Percentiles rank a stretch among this genome's conserved stretches.
phyloP scores from a whole-genome alignment of 2,797 vertebrate genomes.

The Sebastes diaconus region DNA sequence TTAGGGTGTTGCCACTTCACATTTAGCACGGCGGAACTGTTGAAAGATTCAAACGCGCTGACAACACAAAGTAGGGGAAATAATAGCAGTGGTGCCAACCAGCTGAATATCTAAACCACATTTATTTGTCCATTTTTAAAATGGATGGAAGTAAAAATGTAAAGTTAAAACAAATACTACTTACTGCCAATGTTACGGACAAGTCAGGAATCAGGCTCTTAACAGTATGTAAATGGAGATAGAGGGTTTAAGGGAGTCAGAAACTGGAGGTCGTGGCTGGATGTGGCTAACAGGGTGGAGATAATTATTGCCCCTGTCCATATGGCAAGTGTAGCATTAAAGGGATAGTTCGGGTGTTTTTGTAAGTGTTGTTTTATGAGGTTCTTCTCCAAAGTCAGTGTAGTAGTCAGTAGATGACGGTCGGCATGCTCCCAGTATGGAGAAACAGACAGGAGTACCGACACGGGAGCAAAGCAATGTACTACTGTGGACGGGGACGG shows the following conservation, averaged over 20 bases:
- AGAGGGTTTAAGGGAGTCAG: neutral
- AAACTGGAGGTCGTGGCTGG: neutral
- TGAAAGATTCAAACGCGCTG: constrained; percentile 78
- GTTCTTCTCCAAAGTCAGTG: no score
- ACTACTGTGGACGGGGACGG: no score
- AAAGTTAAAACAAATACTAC: constrained; percentile 2
- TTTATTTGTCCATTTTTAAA: constrained; percentile 21
- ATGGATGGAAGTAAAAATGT: constrained; percentile 1
- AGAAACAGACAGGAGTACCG: no score
- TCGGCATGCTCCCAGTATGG: no score
- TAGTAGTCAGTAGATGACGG: no score
- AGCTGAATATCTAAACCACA: constrained; percentile 46
- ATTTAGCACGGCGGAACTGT: constrained; percentile 80
- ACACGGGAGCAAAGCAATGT: no score
- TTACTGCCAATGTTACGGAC: neutral
- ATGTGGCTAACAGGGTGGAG: constrained; percentile 17
- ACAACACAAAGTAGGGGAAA: constrained; percentile 72
- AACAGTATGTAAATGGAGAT: constrained; percentile 4
- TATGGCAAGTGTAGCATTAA: constrained; percentile 47
- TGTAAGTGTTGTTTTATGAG: no score
- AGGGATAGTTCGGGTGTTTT: no score
- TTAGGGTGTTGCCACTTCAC: constrained; percentile 86
- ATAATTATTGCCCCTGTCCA: constrained; percentile 44
- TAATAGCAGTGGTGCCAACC: constrained; percentile 51
- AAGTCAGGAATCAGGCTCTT: neutral